phyloP scores from a whole-genome alignment of 2,797 vertebrate species.

The Spondyliosoma cantharus region DNA sequence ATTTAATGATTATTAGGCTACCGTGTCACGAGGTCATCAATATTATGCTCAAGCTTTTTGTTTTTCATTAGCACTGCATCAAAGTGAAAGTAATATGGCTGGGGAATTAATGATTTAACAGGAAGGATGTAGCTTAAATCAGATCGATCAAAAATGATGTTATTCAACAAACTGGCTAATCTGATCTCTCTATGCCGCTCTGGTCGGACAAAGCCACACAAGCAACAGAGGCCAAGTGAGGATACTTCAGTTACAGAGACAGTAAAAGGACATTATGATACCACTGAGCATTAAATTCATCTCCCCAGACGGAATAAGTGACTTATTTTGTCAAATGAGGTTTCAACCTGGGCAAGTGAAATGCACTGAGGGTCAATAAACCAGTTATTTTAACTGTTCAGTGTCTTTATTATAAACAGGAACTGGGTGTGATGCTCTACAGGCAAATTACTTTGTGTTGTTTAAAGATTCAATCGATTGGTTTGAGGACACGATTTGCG shows the following conservation, averaged over 20 bases:
- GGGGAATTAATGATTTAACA: no score
- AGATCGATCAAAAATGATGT: constrained; percentile 9
- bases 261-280: neutral
- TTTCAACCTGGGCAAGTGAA: constrained; percentile 5
- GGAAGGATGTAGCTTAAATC: neutral
- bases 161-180: neutral
- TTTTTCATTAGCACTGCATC: no score
- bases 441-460: constrained; percentile 2
- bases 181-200: neutral
- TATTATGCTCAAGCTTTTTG: no score
- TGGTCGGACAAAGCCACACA: neutral
- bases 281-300: neutral
- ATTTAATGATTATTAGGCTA: no score
- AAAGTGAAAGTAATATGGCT: no score
- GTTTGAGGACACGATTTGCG: constrained; percentile 28
- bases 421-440: neutral
- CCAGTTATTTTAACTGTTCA: neutral
- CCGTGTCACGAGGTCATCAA: no score
- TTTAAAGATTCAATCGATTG: neutral
- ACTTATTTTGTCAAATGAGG: constrained; percentile 27
- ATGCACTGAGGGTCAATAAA: neutral
- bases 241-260: neutral
- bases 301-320: constrained; percentile 6
- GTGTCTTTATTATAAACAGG: neutral
- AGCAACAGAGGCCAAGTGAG: neutral